Base-by-base conservation (phyloP, 2,113 vertebrate genomes). In the Ondatra zibethicus region DNA sequence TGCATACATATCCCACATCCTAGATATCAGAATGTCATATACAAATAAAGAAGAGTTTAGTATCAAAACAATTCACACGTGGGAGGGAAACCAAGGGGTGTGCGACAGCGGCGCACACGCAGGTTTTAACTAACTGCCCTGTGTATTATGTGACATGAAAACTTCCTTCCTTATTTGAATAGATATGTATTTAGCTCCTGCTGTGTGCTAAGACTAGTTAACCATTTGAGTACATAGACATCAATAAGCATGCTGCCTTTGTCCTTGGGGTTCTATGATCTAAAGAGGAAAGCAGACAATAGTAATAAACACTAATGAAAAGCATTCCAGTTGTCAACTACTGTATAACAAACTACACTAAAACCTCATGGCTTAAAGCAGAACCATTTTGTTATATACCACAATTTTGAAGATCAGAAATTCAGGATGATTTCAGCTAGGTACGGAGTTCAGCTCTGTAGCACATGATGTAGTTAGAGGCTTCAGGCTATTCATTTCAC, bases 31-130 rank as follows among this genome's bases (percentile, higher is more conserved):
- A 91, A 89, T 42, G 31, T 39, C 47, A 78, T 21, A 70, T 81
- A 25, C 31, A 96, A 96, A 75, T 31, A 89, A 86, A 97, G 42
- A 75, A 33, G 21, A 88, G 39, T 36, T 70, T 94, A 90, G 25
- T 61, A 23, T 65, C 50, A 93, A 45, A 80, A 93, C 23, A 27
- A 91, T n/a, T n/a, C 0, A 5, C 33, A 75, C 5, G 0, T 31
- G 29, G 8, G 61, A 70, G 19, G 23, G 75, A 97, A 92, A 52
- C 14, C 36, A 89, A 73, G n/a, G 73, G 65, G 10, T 72, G 65
- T 78, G 27, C 91, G 10, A n/a, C 66, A 7, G 63, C 1, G 33
- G 92, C 17, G 27, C 70, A 65, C 23, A 66, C 39, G 19, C 89
- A 52, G 10, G 31, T 84, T 93, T 88, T 47, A 66, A 72, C 42